Base-by-base conservation (phyloP, 2,888 invertebrate genomes). In the Seira ritae region DNA sequence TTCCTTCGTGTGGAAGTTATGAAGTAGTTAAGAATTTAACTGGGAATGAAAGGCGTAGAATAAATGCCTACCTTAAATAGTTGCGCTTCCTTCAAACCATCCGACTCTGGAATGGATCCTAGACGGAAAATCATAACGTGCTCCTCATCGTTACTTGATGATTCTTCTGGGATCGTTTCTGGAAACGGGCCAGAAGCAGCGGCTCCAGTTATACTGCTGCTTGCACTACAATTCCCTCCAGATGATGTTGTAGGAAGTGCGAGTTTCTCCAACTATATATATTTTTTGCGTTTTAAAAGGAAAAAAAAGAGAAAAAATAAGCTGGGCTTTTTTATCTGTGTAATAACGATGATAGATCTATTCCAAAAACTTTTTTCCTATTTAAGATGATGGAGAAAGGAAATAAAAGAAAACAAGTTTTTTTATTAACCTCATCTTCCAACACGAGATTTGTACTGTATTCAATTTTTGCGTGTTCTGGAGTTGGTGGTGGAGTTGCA, bases 121-220 rank as follows among this genome's bases (percentile, higher is more conserved):
- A 96, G 91, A 22, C 96, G 93, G 90, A 96, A 96, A 90, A 97
- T 96, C 77, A 96, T 96, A 90, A 97, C 96, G 90, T 97, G 96
- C 90, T 97, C 97, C 90, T 97, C 97, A 91, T 97, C 97, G 76
- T 96, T 95, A 89, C 96, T 97, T 1, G 97, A 97, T 90, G 96
- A 96, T 91, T 97, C 97, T 91, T 97, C 97, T 0, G 97, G 97
- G 89, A 97, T 97, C 6, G 97, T 97, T 92, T 97, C 55, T 10
- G 97, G 97, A 90, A 97, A 96, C 80, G 94, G 94, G 17, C 95
- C 96, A 78, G 81, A 66, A 66, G 71, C 80, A 55, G 73, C 75
- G 31, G 85, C 80, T 50, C 82, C 85, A 73, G 85, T 67, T 66
- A 72, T 62, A 70, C 75, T 85, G 19, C 67, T 80, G 20, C 79